Percentiles rank a stretch among this genome's conserved stretches.
Conservation (phyloP, 2,797 vertebrate species). For the Philypnodon macrostomus region DNA sequence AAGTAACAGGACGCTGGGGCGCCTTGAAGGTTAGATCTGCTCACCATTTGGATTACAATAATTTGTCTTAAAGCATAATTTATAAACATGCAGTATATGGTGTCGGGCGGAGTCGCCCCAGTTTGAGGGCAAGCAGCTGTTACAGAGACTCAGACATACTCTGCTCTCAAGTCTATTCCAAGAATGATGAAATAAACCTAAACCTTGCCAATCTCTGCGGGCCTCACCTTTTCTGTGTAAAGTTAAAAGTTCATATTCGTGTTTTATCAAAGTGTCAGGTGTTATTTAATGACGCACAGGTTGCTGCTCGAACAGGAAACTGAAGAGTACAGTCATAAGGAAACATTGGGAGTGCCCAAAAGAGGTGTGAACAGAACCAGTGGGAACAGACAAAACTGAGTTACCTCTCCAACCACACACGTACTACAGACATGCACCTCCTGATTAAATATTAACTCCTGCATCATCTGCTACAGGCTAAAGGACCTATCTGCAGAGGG, state of each 20-base stretch:
- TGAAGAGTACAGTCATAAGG: conserved; percentile 34
- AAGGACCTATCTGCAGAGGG: conserved; percentile 34
- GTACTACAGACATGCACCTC: neutral
- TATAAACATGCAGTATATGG: too few species aligned
- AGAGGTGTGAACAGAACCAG: conserved; percentile 27
- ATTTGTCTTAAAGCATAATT: too few species aligned
- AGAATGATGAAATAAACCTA: neutral
- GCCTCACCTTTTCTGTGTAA: neutral
- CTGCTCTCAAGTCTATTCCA: too few species aligned
- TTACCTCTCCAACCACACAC: conserved; percentile 19
- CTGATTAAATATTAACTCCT: conserved; percentile 53
- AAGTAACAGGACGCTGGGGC: too few species aligned
- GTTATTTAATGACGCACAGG: conserved; percentile 37
- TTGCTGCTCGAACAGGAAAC: conserved; percentile 48
- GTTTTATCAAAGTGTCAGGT: conserved; percentile 14
- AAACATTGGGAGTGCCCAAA: conserved; percentile 36
- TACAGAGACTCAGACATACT: too few species aligned
- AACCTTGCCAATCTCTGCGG: neutral
- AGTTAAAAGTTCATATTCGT: conserved; percentile 1
- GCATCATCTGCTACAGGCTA: conserved; percentile 22
- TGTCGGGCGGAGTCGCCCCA: too few species aligned
- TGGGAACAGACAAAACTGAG: conserved; percentile 34
- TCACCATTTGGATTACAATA: too few species aligned
- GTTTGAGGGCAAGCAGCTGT: too few species aligned
- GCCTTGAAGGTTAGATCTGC: too few species aligned